A percentile compares a stretch with the other conserved stretches of the same genome.
These are phyloP conservation scores for Pangasius larnaudii DNA, from an alignment of 2,797 vertebrate species.

Conservation along the genomic window DNA sequence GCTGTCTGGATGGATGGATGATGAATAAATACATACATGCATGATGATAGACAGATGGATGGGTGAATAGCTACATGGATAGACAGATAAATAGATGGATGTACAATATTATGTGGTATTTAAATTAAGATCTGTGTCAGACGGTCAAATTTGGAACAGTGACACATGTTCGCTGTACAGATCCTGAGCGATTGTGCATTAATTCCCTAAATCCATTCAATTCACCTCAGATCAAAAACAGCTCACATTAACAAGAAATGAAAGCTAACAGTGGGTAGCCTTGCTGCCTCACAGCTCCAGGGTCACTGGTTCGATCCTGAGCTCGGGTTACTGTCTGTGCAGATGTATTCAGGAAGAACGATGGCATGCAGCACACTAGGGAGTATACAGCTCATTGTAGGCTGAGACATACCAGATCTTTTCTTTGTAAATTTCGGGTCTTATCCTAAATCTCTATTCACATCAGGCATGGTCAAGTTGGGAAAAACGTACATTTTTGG, in stretches of 20 bases:
- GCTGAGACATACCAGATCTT: not conserved
- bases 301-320: slow-evolving; percentile 1
- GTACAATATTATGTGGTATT: not conserved
- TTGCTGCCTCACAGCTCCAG: not conserved
- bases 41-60: not conserved
- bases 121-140: slow-evolving; percentile 13
- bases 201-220: not conserved
- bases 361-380: not conserved
- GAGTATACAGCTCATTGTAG: not conserved
- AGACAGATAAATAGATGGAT: not conserved
- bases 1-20: not conserved
- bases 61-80: not conserved
- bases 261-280: not conserved
- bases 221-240: not conserved
- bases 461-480: not conserved
- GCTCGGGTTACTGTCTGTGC: slow-evolving; percentile 1
- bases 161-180: too few species aligned
- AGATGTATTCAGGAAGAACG: not conserved
- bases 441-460: not conserved
- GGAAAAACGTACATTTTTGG: not conserved
- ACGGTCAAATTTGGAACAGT: slow-evolving; percentile 51
- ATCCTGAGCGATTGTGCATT: not conserved
- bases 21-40: not conserved
- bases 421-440: not conserved
- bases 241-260: not conserved